Evolutionary conservation across 2,797 vertebrate genomes (phyloP).

Genomic region (Okamejei kenojei): DNA sequence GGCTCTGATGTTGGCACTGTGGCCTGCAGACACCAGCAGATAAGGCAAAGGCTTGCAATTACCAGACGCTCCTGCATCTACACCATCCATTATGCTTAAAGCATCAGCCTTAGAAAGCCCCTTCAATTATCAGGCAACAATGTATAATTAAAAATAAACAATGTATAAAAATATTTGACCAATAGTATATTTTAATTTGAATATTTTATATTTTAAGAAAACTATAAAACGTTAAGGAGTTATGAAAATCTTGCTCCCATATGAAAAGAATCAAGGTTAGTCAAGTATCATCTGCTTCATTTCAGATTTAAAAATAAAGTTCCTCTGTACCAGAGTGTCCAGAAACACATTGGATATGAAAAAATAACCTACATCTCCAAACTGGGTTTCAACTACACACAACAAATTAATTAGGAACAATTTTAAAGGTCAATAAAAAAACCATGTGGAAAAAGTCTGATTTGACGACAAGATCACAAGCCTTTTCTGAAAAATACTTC

Average conservation of each 20-base stretch:
- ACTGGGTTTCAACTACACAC: neutral
- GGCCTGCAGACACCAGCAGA: neutral
- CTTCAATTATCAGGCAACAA: neutral
- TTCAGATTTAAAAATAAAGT: neutral
- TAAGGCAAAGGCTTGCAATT: neutral
- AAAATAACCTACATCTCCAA: neutral
- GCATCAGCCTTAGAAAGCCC: neutral
- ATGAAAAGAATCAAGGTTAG: neutral
- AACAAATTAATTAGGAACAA: neutral
- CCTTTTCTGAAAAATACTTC: neutral
- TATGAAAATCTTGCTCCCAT: neutral
- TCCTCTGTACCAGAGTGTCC: neutral
- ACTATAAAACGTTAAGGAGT: neutral
- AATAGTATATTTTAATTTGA: neutral
- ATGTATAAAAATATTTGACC: neutral
- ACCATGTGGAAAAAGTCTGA: neutral
- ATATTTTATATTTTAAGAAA: neutral
- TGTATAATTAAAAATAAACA: neutral
- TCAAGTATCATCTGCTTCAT: neutral
- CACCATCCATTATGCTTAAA: conserved; percentile 13
- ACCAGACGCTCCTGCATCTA: conserved; percentile 4
- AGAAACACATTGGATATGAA: neutral
- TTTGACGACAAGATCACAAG: neutral
- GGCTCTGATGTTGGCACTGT: conserved; percentile 9
- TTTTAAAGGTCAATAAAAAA: conserved; percentile 18